A percentile compares a stretch with the other conserved stretches of the same genome.
These are phyloP conservation scores for Trimorus sp. DNA, from an alignment of 2,888 invertebrate species.

Conservation along the genomic window DNA sequence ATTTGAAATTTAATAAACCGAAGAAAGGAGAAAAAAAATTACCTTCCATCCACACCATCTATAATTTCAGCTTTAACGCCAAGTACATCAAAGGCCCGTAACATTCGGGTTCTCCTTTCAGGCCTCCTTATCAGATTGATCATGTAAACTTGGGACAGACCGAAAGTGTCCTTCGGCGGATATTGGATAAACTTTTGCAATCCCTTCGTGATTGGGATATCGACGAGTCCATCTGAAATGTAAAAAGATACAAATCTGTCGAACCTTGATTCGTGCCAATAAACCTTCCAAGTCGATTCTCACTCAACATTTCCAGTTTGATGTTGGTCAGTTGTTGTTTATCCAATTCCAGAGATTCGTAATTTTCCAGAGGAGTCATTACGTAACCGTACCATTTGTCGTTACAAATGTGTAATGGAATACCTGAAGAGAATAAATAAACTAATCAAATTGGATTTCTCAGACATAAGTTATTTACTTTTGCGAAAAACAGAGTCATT, in stretches of 20 bases:
- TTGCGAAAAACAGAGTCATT: no score
- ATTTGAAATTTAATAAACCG: not conserved
- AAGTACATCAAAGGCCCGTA: conserved; percentile 88
- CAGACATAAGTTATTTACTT: no score
- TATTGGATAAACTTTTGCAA: conserved; percentile 76
- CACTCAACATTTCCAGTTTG: conserved; percentile 88
- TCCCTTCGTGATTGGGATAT: conserved; percentile 75
- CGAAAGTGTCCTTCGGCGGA: conserved; percentile 85
- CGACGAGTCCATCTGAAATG: conserved; percentile 75
- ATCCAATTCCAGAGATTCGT: conserved; percentile 86
- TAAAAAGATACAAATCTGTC: not conserved
- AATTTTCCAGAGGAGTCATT: conserved; percentile 89
- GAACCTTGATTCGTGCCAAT: not conserved
- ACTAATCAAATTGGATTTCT: no score
- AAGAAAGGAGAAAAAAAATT: conserved; percentile 62
- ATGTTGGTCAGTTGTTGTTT: conserved; percentile 88
- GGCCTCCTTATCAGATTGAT: conserved; percentile 94
- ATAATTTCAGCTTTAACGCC: conserved; percentile 89
- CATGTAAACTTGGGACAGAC: conserved; percentile 92
- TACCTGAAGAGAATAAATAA: conserved; percentile 78
- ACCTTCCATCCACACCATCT: conserved; percentile 96
- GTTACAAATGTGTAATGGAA: conserved; percentile 90
- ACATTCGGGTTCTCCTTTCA: conserved; percentile 91
- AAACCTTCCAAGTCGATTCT: conserved; percentile 65
- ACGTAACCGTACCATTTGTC: conserved; percentile 91